Evolutionary conservation across 2,888 invertebrate genomes (phyloP).

Genomic region (Antheraea yamamai): DNA sequence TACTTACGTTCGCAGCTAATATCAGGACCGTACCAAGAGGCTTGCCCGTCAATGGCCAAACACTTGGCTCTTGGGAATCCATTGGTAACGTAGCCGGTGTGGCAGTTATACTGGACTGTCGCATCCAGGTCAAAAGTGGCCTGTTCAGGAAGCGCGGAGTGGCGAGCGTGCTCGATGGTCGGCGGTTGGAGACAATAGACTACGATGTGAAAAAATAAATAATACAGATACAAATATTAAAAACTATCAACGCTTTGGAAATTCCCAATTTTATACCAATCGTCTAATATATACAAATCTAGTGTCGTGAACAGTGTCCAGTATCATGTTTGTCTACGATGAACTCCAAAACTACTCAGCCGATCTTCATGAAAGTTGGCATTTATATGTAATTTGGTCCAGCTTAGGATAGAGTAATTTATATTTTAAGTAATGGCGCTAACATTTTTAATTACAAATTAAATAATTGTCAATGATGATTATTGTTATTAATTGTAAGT

Average conservation of each 20-base stretch:
- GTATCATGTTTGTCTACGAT: no score
- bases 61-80: conserved; percentile 97
- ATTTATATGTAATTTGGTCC: no score
- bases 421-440: no score
- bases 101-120: conserved; percentile 95
- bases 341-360: no score
- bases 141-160: conserved; percentile 94
- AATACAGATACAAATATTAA: background rate
- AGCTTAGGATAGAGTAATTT: no score
- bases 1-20: conserved; percentile 96
- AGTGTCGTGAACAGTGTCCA: no score
- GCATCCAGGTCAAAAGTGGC: conserved; percentile 94
- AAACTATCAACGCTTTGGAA: background rate
- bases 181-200: conserved; percentile 94
- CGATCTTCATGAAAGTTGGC: no score
- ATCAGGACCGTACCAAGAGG: conserved; percentile 98
- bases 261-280: background rate
- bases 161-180: conserved; percentile 91
- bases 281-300: no score
- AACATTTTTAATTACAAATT: no score
- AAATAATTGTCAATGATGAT: no score
- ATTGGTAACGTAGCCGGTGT: conserved; percentile 95
- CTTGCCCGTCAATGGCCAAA: conserved; percentile 92
- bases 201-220: conserved; percentile 44
- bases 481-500: no score